Evolutionary conservation across 2,888 invertebrate species (phyloP).

Genomic region (Hyposoter dolosus): DNA sequence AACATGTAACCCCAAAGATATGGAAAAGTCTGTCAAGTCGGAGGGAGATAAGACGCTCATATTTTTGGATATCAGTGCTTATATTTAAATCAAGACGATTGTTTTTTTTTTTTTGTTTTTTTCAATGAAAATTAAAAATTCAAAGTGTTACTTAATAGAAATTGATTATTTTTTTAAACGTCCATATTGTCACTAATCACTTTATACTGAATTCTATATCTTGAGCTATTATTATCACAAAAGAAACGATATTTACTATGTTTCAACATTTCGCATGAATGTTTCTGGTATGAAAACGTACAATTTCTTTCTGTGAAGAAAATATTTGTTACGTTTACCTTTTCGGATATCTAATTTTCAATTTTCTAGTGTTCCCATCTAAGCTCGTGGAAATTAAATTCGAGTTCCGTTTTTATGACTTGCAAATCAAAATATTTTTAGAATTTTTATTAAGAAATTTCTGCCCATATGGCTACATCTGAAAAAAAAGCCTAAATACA

Average conservation of each 20-base stretch:
- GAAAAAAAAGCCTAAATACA: too few species aligned
- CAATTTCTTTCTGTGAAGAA: background rate
- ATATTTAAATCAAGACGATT: background rate
- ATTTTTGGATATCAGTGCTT: background rate
- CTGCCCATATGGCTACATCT: too few species aligned
- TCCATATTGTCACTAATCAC: constrained; percentile 1
- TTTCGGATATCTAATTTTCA: too few species aligned
- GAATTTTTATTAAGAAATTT: too few species aligned
- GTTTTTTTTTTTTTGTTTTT: background rate
- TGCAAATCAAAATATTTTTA: too few species aligned
- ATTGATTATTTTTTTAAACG: constrained; percentile 16
- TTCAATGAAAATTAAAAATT: constrained; percentile 25
- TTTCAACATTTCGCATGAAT: background rate
- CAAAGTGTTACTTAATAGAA: constrained; percentile 55
- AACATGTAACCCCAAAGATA: too few species aligned
- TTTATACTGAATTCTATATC: background rate
- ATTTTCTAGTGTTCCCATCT: too few species aligned
- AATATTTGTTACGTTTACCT: background rate
- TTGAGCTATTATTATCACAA: background rate
- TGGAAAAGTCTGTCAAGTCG: too few species aligned
- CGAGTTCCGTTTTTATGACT: too few species aligned
- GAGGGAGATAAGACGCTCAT: too few species aligned
- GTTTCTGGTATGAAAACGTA: background rate
- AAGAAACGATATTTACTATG: background rate
- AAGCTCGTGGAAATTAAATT: too few species aligned